Conservation (phyloP, 2,113 vertebrate genomes). For the mouse (Mus musculus) region DNA sequence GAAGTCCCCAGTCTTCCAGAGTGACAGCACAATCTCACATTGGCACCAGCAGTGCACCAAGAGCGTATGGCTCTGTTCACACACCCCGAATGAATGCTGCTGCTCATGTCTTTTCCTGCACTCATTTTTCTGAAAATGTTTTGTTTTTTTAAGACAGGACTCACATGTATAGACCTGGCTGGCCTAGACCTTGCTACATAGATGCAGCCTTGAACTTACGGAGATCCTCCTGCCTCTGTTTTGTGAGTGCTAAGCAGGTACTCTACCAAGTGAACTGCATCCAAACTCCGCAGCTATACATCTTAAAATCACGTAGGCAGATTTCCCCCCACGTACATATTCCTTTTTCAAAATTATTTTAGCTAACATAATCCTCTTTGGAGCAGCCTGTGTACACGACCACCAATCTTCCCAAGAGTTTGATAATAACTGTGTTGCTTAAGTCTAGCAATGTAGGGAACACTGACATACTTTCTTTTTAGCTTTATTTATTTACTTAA, state of each 20-base stretch:
- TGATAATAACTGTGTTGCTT: background rate
- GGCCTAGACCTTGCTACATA: background rate
- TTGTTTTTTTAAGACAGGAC: background rate
- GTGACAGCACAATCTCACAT: no score
- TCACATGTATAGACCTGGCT: background rate
- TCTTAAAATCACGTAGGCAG: background rate
- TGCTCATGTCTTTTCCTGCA: background rate
- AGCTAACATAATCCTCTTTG: background rate
- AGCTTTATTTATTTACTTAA: background rate
- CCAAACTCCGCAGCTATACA: background rate
- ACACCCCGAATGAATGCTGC: background rate
- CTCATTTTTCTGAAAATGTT: background rate
- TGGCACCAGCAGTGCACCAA: background rate
- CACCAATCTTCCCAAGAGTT: background rate
- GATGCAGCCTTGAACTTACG: background rate
- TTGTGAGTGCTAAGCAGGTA: background rate
- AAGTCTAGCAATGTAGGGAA: background rate
- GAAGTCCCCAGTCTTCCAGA: background rate
- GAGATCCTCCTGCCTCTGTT: background rate
- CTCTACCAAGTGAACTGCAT: background rate
- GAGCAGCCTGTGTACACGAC: background rate
- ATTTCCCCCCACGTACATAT: background rate
- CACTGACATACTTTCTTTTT: background rate
- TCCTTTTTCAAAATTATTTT: conserved; percentile 32
- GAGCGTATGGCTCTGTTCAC: background rate